Evolutionary conservation across 1,140 invertebrate genomes (phyloP), one percentile per base, ranked within the genome.

Genomic region (Papilio polyxenes): DNA sequence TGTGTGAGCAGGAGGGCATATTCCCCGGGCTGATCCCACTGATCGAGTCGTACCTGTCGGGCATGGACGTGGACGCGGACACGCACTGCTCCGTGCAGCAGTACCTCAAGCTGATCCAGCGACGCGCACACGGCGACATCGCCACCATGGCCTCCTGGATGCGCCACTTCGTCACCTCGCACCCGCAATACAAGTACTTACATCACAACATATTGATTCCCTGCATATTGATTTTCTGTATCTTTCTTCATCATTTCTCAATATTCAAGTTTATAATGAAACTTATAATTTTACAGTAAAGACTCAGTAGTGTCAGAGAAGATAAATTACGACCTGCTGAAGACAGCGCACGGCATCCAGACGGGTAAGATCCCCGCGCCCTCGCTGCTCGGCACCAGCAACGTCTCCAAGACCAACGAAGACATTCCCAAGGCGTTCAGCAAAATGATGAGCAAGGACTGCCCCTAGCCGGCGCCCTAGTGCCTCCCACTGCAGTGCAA

Each of bases 51-150:
- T 99, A 99, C 94, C 95, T 99, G 83, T 97, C 96, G 81, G 97
- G 97, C 75, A 98, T 99, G 96, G 98, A 99, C 92, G 97, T 99
- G 72, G 99, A 99, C 95, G 98, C 98, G 8, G 98, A 99, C 92
- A 99, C 98, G 40, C 98, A 98, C 90, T 99, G 99, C 94, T 99
- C 98, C 6, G 98, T 99, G 86, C 97, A 98, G 92, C 98, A 99
- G 94, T 99, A 99, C 95, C 96, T 99, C 76, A 98, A 98, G 89
- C 96, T 99, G 65, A 99, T 99, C 90, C 97, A 98, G 90, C 96
- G 96, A 84, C 95, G 98, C 87, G 98, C 99, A 10, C 97, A 97
- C 84, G 98, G 98, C 84, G 97, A 98, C 89, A 95, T 98, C 17
- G 94, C 96, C 85, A 99, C 98, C 62, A 98, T 98, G 84, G 98